A percentile compares a stretch with the other conserved stretches of the same genome.
These are phyloP conservation scores for Hylomyscus alleni DNA, from an alignment of 2,797 vertebrate genomes.

Conservation along the genomic window DNA sequence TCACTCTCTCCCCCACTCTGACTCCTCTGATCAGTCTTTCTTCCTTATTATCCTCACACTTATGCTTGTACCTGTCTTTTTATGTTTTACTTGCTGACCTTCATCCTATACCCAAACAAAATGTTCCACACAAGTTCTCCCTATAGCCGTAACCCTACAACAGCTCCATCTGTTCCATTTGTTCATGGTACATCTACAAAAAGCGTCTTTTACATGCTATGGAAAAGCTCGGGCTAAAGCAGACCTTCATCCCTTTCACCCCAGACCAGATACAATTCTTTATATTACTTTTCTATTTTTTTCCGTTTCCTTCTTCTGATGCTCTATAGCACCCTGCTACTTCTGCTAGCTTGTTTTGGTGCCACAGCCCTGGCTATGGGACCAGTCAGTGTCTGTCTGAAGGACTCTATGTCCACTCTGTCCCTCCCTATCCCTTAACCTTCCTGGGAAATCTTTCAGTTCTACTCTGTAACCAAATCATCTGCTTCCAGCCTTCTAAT, in stretches of 20 bases:
- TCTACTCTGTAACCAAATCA: neutral
- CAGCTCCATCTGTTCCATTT: neutral
- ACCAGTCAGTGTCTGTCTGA: neutral
- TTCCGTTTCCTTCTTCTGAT: neutral
- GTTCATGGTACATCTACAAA: neutral
- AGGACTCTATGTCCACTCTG: neutral
- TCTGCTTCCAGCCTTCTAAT: neutral
- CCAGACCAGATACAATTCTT: neutral
- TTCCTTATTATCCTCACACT: neutral
- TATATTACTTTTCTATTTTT: neutral
- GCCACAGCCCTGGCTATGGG: neutral
- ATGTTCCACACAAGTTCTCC: neutral
- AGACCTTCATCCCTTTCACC: neutral
- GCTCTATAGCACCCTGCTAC: neutral
- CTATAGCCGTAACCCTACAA: neutral
- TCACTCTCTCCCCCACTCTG: neutral
- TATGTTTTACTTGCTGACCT: neutral
- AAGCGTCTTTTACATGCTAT: neutral
- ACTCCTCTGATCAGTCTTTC: neutral
- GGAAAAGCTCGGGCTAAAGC: neutral
- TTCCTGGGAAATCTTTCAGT: neutral
- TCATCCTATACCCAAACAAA: neutral
- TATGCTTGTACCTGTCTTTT: neutral
- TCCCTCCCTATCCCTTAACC: neutral
- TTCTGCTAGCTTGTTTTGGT: neutral